phyloP scores from a whole-genome alignment of 2,113 vertebrate genomes.

The Nicator chloris region DNA sequence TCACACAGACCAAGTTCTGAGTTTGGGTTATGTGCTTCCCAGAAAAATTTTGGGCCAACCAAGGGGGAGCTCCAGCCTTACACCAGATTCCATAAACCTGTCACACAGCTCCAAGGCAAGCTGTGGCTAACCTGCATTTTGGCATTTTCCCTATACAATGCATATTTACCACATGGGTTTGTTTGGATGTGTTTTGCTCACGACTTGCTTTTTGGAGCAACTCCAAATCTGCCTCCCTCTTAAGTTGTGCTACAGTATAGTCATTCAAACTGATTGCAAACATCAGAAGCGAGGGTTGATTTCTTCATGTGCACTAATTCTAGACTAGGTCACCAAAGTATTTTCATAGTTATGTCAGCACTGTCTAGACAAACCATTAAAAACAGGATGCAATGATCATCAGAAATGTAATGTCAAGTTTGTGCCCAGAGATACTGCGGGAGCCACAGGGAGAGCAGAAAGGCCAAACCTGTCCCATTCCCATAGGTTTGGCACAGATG shows the following conservation, averaged over 20 bases:
- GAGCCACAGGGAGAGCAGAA: neutral
- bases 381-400: conserved; percentile 41
- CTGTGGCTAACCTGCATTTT: conserved; percentile 4
- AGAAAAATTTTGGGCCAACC: neutral
- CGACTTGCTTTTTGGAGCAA: conserved; percentile 43
- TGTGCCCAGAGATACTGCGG: neutral
- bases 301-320: conserved; percentile 55
- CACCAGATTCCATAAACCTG: neutral
- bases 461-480: neutral
- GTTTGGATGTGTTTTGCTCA: conserved; percentile 38
- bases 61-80: neutral
- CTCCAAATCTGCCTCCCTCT: conserved; percentile 58
- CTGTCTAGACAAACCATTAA: conserved; percentile 63
- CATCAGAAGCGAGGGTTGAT: conserved; percentile 52
- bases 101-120: neutral
- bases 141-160: neutral
- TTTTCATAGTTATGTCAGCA: conserved; percentile 62
- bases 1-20: neutral
- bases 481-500: neutral
- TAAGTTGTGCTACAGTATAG: conserved; percentile 16
- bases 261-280: conserved; percentile 56
- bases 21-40: neutral
- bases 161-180: neutral
- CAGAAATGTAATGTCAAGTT: neutral
- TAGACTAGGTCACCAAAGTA: conserved; percentile 59